These are phyloP conservation scores for Cephalotes varians DNA, from an alignment of 2,888 invertebrate genomes.

Conservation along the genomic window DNA sequence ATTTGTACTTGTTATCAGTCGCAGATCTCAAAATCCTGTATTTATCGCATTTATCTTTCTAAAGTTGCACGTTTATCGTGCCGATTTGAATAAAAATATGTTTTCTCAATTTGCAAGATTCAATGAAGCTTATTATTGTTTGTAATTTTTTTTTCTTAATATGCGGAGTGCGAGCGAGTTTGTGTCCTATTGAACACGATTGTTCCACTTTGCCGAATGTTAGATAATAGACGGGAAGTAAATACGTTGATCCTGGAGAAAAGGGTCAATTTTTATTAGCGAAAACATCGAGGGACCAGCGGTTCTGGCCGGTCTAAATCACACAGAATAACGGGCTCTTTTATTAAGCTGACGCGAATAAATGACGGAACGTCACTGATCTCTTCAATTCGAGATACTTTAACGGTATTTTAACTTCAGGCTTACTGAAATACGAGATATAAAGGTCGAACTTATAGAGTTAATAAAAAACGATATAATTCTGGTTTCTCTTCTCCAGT, in stretches of 20 bases:
- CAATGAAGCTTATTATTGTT: background rate
- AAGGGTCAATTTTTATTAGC: background rate
- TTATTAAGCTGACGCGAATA: constrained; percentile 7
- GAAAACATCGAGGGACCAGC: background rate
- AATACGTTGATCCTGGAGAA: background rate
- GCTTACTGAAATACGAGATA: background rate
- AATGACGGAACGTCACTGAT: background rate
- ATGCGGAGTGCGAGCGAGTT: background rate
- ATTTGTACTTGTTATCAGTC: background rate
- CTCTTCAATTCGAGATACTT: background rate
- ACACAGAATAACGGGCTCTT: background rate
- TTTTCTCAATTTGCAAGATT: background rate
- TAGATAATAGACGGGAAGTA: background rate
- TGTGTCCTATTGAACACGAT: background rate
- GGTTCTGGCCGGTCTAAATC: background rate
- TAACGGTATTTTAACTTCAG: background rate
- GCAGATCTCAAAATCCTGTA: background rate
- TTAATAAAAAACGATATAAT: background rate
- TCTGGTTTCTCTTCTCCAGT: background rate
- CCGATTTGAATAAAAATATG: background rate
- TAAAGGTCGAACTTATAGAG: background rate
- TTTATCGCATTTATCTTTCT: constrained; percentile 9
- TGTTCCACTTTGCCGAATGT: background rate
- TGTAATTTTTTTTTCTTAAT: background rate
- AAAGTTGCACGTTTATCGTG: background rate